Conservation (phyloP, 2,113 vertebrate genomes). For the Passer domesticus region DNA sequence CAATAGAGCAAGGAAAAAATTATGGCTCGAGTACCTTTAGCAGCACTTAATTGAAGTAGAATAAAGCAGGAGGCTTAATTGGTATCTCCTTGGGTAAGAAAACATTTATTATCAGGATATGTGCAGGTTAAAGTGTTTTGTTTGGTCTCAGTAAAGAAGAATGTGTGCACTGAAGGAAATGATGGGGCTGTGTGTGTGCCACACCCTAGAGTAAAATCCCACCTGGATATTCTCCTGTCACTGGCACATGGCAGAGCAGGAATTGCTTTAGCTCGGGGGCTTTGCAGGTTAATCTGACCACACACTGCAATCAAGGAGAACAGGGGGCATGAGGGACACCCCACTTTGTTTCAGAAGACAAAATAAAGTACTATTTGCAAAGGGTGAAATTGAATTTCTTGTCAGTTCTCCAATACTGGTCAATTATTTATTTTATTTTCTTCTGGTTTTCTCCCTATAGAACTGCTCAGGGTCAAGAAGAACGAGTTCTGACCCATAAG, state of each 20-base stretch:
- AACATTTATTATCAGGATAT: background rate
- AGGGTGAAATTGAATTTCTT: background rate
- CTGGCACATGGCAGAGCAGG: accelerated
- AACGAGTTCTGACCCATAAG: background rate
- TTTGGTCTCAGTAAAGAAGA: background rate
- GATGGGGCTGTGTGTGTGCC: background rate
- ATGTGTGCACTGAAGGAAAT: background rate
- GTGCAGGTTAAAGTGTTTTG: background rate
- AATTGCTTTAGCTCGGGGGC: background rate
- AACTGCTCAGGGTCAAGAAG: background rate
- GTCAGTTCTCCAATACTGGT: background rate
- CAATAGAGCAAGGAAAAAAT: background rate
- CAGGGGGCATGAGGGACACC: background rate
- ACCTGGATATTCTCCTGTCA: background rate
- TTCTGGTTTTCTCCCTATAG: background rate
- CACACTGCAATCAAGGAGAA: background rate
- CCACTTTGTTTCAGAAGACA: background rate
- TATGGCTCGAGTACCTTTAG: background rate
- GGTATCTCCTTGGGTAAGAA: background rate
- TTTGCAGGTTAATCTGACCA: background rate
- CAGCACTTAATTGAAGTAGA: background rate
- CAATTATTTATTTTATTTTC: background rate
- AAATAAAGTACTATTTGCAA: background rate
- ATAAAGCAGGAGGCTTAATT: background rate
- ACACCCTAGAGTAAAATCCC: background rate